phyloP scores from a whole-genome alignment of 2,888 invertebrate genomes.

The Netelia fuscicornis region DNA sequence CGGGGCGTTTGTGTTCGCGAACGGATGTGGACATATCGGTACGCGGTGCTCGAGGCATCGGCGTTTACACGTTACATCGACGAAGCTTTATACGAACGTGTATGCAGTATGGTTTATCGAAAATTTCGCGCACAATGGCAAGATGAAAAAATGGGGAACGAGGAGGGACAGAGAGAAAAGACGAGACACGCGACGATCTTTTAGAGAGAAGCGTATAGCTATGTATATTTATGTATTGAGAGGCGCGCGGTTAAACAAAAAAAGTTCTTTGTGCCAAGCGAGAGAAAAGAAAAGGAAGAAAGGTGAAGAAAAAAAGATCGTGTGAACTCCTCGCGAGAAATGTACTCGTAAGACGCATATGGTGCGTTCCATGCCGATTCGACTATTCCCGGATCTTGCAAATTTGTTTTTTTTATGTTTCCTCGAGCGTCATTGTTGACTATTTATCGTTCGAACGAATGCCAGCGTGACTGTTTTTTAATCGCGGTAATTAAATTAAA shows the following conservation, averaged over 20 bases:
- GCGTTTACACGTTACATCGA: slow-evolving; percentile 52
- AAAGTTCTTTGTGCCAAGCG: slow-evolving; percentile 55
- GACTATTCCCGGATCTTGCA: not conserved
- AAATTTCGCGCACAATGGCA: slow-evolving; percentile 71
- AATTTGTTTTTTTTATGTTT: not conserved
- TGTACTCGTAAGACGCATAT: not conserved
- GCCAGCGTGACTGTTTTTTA: too few species aligned
- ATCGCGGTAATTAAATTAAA: too few species aligned
- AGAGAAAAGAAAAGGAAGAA: slow-evolving; percentile 54
- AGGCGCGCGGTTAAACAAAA: slow-evolving; percentile 29
- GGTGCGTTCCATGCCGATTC: not conserved
- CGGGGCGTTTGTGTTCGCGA: slow-evolving; percentile 46
- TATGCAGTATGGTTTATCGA: slow-evolving; percentile 66
- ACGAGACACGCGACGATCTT: slow-evolving; percentile 68
- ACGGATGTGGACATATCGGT: slow-evolving; percentile 73
- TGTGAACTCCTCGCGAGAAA: slow-evolving; percentile 52
- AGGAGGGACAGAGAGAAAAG: slow-evolving; percentile 15
- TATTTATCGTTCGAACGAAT: too few species aligned
- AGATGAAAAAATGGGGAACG: slow-evolving; percentile 13
- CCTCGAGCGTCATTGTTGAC: not conserved
- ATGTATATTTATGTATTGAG: not conserved
- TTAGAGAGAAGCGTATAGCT: slow-evolving; percentile 22
- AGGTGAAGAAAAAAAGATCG: slow-evolving; percentile 48
- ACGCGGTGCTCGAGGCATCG: slow-evolving; percentile 46
- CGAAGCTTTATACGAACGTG: slow-evolving; percentile 42